Base-by-base conservation (phyloP, 2,888 invertebrate species). In the Acanthoscelides obtectus region DNA sequence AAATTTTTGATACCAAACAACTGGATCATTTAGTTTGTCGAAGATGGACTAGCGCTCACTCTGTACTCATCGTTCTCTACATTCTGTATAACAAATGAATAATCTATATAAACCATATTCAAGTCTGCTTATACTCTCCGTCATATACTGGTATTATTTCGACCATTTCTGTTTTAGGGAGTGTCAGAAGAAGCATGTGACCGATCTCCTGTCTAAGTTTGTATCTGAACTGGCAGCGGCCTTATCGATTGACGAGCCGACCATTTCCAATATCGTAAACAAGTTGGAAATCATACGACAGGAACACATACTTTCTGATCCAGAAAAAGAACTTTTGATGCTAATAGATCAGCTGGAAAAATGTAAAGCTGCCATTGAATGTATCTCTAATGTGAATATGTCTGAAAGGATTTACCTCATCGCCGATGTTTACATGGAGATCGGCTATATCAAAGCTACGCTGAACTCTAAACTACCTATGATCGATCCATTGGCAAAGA, bases 401-500 rank as follows among this genome's bases (percentile, higher is more conserved):
- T 1, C 66, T 21, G 22, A 25, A n/a, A 22, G 27, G n/a, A 20
- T 68, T 22, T n/a, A 25, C 27, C 22, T 27, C 0, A 80, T 84
- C 65, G 79, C 82, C 3, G 81, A 82, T 73, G 71, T 82, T 22
- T 83, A 84, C 75, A 80, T 83, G 68, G 78, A 87, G 20, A 84
- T 89, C 2, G 91, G 91, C 76, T 83, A 89, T 21, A 76, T 91
- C 0, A 88, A 90, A 78, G 81, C 89, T 0, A 86, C 87, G 76
- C 81, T 92, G 3, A 88, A 90, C 80, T 87, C 90, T 0, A 88
- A 90, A 81, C 86, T 92, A 17, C 92, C 92, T 20, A 84, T 90
- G 0, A 92, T 97, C 4, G 98, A 98, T 87, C 96, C 96, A 0
- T 91, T 94, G 0, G 90, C 93, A 72, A 95, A 95, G 84, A 89